A percentile compares a stretch with the other conserved stretches of the same genome.
Evolutionary conservation across 1,140 invertebrate species (phyloP).

Genomic region (Campodea augens): DNA sequence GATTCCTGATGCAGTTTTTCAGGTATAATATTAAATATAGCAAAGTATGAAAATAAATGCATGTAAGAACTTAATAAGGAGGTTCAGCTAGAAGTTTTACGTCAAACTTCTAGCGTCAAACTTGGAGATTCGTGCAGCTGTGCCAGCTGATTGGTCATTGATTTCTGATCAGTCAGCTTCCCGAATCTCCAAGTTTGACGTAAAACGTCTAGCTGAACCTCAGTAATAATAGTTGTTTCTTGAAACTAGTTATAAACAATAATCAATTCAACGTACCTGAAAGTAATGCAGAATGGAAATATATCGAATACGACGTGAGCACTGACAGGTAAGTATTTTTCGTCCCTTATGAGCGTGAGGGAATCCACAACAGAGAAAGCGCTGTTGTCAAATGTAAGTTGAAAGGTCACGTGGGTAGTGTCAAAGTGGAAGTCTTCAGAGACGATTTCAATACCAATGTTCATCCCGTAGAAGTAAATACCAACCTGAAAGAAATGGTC

Average conservation of each 20-base stretch:
- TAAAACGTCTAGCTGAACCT: not conserved
- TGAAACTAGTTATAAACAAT: not conserved
- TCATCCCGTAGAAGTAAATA: conserved; percentile 77
- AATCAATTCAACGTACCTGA: conserved; percentile 58
- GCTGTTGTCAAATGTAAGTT: conserved; percentile 82
- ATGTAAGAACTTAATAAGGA: no score
- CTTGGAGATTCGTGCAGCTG: no score
- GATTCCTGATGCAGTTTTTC: no score
- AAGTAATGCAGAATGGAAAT: conserved; percentile 93
- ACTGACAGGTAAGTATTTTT: conserved; percentile 67
- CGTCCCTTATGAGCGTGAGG: conserved; percentile 59
- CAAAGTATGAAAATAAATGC: no score
- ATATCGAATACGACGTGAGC: conserved; percentile 85
- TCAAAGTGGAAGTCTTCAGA: conserved; percentile 67
- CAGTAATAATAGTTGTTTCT: no score
- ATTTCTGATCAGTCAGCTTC: no score
- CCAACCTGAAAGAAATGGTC: conserved; percentile 54
- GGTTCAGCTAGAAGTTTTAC: no score
- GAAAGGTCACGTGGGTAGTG: conserved; percentile 83
- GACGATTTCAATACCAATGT: conserved; percentile 76
- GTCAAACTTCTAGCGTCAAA: no score
- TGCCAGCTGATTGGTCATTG: no score
- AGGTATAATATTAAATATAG: no score
- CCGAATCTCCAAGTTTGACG: no score
- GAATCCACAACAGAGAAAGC: conserved; percentile 55